Base-by-base conservation (phyloP, 1,140 invertebrate species). In the Ditylenchus dipsaci region DNA sequence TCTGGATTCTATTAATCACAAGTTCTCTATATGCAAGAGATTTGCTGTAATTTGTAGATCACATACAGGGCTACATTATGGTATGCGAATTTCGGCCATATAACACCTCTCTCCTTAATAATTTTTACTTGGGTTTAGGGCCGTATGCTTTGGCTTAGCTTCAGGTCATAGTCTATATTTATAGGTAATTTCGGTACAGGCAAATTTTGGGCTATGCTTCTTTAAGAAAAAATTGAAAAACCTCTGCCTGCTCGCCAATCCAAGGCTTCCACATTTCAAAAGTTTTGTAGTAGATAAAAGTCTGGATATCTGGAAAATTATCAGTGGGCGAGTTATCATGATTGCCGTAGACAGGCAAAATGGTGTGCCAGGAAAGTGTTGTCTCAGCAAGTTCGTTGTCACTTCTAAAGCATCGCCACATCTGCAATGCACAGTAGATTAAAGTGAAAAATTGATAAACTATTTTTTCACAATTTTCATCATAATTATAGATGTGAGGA, bases 321-420 rank as follows among this genome's bases (percentile, higher is more conserved):
- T 81, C 80, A 5, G 74, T 47, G 13, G 79, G 79, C 11, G 69
- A 63, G 38, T 77, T 72, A 56, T 81, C 79, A 49, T 81, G 79
- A 63, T 81, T 81, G n/a, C 79, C 79, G 61, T 79, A 76, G 21
- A 72, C 70, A 17, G 79, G 79, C 13, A 81, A 47, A 43, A 81
- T 65, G 42, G 64, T 38, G 30, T 67, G n/a, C 57, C 42, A 1
- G 72, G 73, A 49, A 78, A 79, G 57, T 29, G 21, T n/a, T 33
- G 1, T 13, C 29, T 58, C 27, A 70, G 68, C 15, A 45, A 26
- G 23, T 62, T 49, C 7, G 78, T 76, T 0, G 77, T 71, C 1
- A 21, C 65, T n/a, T 26, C 60, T 27, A 81, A 65, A 11, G 76
- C 67, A 64, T 70, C 1, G 78, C 58, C 15, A 78, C 66, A 60